phyloP scores from a whole-genome alignment of 2,797 vertebrate species.

The Falco peregrinus region DNA sequence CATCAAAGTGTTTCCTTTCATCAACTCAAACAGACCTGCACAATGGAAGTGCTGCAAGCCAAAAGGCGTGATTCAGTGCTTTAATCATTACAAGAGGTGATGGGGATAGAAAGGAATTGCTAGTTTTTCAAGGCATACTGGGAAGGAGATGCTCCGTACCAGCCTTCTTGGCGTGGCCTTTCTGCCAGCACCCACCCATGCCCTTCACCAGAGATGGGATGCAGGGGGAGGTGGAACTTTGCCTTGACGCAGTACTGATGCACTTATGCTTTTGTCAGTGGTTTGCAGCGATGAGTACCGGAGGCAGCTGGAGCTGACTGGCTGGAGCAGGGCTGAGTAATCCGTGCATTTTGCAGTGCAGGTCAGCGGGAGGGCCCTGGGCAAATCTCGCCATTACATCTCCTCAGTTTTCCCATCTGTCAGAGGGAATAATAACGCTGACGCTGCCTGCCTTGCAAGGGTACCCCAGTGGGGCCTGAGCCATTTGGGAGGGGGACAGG shows the following conservation, averaged over 20 bases:
- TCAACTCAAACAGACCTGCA: background rate
- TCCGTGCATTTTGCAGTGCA: background rate
- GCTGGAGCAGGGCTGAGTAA: background rate
- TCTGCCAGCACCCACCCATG: background rate
- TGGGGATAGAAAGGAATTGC: background rate
- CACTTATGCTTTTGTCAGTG: background rate
- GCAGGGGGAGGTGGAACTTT: fast-evolving
- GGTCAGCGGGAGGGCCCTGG: background rate
- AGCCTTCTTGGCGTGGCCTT: background rate
- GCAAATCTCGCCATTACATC: background rate
- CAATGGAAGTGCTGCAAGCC: slow-evolving; percentile 6
- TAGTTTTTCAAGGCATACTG: background rate
- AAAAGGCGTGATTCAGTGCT: background rate
- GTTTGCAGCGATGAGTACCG: background rate
- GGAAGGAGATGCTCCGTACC: background rate
- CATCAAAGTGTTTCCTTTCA: slow-evolving; percentile 42
- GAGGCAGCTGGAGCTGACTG: background rate
- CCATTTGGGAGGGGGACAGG: background rate
- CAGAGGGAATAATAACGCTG: background rate
- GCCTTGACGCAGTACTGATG: background rate
- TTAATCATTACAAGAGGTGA: background rate
- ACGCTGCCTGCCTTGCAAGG: background rate
- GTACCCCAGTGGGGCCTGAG: background rate
- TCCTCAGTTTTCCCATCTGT: background rate
- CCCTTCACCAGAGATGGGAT: background rate